Base-by-base conservation (phyloP, 2,888 invertebrate species). In the Mamestra brassicae region DNA sequence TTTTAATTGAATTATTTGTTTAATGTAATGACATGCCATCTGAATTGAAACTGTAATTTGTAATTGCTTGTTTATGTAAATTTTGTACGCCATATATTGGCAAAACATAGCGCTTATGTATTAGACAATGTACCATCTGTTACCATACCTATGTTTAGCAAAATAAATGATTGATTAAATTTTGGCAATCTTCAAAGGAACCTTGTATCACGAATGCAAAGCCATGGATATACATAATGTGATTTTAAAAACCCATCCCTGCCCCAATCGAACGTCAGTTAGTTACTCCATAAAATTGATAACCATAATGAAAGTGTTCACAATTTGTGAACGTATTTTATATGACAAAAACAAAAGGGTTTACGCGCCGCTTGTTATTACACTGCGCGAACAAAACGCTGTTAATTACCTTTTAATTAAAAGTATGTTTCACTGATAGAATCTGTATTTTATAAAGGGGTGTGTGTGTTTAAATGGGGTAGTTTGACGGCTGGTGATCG, bases 401-500 rank as follows among this genome's bases (percentile, higher is more conserved):
- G 50, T 67, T 83, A 83, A 82, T 81, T 71, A 73, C 52, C 6
- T 61, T 73, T 77, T 77, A 81, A 81, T 81, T 81, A 77, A 77
- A 76, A 75, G 60, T 73, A 58, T 65, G 66, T 77, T 58, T 45
- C 50, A 34, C 58, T 52, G 68, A 71, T 68, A 67, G 38, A 70
- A 80, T 71, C 71, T 54, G 54, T 76, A 76, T 55, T 65, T 58
- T 58, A n/a, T 64, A n/a, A 63, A 34, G 6, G 47, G 26, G 6
- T 26, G 47, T 26, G 7, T n/a, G n/a, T 11, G 13, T 17, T 58
- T 3, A 26, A 5, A 17, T 8, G 0, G 38, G 34, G 7, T 26
- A 50, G 7, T 55, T 72, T 52, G 2, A 74, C 42, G 36, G 36
- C 10, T 52, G 26, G 3, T 17, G 13, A 58, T 13, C 15, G 26